Evolutionary conservation across 2,888 invertebrate species (phyloP).

Genomic region (Nebria salina): DNA sequence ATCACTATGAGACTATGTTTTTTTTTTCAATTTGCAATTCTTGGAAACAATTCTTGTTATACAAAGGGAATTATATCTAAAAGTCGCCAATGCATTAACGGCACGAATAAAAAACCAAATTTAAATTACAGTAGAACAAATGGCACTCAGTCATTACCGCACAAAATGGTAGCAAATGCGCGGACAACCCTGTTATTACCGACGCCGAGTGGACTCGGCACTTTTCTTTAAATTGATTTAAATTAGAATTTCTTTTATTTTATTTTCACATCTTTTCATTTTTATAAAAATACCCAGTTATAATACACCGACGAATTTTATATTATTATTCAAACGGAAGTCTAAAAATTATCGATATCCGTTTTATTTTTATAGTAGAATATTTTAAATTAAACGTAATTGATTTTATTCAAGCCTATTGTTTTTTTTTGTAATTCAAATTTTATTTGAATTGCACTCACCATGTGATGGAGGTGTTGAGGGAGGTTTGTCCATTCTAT

Average conservation of each 20-base stretch:
- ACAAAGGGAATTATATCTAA: conserved; percentile 1
- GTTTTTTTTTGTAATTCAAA: no score
- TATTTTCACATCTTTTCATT: background rate
- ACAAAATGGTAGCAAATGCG: conserved; percentile 26
- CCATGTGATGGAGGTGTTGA: conserved; percentile 81
- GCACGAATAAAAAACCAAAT: conserved; percentile 4
- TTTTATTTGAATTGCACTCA: conserved; percentile 59
- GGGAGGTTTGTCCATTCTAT: conserved; percentile 78
- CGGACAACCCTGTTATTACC: conserved; percentile 30
- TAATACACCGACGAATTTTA: no score
- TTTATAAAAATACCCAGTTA: no score
- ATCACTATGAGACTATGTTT: background rate
- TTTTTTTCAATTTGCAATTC: background rate
- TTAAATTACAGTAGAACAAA: background rate
- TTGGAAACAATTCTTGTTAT: background rate
- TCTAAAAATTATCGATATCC: background rate
- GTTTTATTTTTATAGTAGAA: background rate
- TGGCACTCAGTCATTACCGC: conserved; percentile 31
- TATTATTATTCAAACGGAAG: no score
- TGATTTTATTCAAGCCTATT: background rate
- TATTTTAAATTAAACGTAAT: background rate
- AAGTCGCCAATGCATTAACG: background rate
- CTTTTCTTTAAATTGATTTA: conserved; percentile 39
- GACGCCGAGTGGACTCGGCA: conserved; percentile 8
- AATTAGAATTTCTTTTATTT: conserved; percentile 39